A percentile compares a stretch with the other conserved stretches of the same genome.
Conservation (phyloP, 1,140 invertebrate species). For the Drosophila paulistorum region DNA sequence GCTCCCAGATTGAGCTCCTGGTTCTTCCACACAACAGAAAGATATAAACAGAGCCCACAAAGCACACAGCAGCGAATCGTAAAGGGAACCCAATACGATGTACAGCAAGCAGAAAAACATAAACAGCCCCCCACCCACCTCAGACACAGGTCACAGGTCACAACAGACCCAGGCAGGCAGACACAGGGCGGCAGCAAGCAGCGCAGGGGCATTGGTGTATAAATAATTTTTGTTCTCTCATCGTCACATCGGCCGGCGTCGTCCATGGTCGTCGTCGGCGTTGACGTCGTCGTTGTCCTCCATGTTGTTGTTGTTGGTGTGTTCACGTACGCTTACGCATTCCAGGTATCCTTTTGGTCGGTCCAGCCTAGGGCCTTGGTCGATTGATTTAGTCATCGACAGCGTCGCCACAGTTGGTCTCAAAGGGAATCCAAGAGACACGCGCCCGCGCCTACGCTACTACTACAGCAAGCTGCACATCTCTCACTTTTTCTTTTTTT, state of each 20-base stretch:
- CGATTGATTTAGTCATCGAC: neutral
- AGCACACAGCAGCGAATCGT: conserved; percentile 47
- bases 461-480: conserved; percentile 23
- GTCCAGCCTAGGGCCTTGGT: conserved; percentile 18
- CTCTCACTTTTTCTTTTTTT: conserved; percentile 30
- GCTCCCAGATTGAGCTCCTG: conserved; percentile 35
- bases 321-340: conserved; percentile 32
- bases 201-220: conserved; percentile 5
- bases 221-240: no score
- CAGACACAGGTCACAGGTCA: conserved; percentile 10
- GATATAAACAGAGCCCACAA: conserved; percentile 21
- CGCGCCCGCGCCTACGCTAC: conserved; percentile 57
- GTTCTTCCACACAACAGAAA: conserved; percentile 31
- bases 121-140: neutral
- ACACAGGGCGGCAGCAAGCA: conserved; percentile 16
- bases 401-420: conserved; percentile 50
- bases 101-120: conserved; percentile 46
- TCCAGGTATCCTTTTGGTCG: conserved; percentile 25
- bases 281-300: conserved; percentile 19
- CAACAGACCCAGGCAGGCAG: conserved; percentile 43
- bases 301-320: conserved; percentile 23
- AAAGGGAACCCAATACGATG: conserved; percentile 74
- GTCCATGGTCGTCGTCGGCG: neutral
- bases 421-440: conserved; percentile 81
- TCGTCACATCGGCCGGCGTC: neutral